Evolutionary conservation across 1,140 invertebrate species (phyloP).

Genomic region (Rhopalosiphum padi): DNA sequence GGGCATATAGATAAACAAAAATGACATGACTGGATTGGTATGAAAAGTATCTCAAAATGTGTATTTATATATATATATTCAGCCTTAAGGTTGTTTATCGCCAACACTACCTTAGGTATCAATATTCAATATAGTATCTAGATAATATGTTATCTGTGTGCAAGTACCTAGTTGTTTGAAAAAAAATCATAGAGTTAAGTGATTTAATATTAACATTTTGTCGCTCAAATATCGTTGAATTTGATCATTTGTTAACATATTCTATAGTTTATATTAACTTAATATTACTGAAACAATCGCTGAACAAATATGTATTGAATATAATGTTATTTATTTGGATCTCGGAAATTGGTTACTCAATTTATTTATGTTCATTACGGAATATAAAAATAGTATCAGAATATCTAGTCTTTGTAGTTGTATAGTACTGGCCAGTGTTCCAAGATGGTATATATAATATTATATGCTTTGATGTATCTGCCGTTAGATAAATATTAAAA

Average conservation of each 20-base stretch:
- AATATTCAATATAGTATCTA: not conserved
- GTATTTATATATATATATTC: slow-evolving; percentile 13
- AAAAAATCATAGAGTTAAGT: not conserved
- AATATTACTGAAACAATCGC: not conserved
- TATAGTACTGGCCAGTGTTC: not conserved
- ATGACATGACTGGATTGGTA: slow-evolving; percentile 12
- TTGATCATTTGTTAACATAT: not conserved
- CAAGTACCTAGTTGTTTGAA: not conserved
- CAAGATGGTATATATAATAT: not conserved
- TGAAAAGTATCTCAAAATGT: slow-evolving; percentile 12
- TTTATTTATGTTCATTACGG: not conserved
- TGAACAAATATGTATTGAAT: not conserved
- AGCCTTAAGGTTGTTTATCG: slow-evolving; percentile 22
- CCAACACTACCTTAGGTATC: slow-evolving; percentile 20
- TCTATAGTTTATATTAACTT: not conserved
- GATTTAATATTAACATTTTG: not conserved
- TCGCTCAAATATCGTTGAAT: not conserved
- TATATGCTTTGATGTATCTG: not conserved
- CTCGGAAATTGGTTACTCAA: not conserved
- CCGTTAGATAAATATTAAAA: not conserved
- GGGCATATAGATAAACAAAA: slow-evolving; percentile 37
- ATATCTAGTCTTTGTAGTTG: not conserved
- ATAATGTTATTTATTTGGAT: not conserved
- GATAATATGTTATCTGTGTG: not conserved
- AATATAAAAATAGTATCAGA: not conserved